phyloP scores from a whole-genome alignment of 2,888 invertebrate genomes.

The Torymus texanus region DNA sequence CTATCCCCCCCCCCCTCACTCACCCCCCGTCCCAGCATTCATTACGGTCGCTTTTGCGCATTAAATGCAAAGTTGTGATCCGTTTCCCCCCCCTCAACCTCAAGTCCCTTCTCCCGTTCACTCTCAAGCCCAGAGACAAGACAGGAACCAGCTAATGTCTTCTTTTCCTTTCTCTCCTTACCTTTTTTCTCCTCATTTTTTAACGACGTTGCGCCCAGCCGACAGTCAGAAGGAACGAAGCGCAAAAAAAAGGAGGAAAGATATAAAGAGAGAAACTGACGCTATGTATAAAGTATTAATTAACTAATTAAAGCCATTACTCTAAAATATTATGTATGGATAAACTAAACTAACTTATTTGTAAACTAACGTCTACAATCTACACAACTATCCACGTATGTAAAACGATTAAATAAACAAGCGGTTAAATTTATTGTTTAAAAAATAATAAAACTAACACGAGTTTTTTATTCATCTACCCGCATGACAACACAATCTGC shows the following conservation, averaged over 20 bases:
- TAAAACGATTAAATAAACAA: constrained; percentile 74
- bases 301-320: constrained; percentile 71
- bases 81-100: no score
- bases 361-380: constrained; percentile 74
- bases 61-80: no score
- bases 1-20: no score
- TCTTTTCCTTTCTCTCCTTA: constrained; percentile 10
- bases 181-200: constrained; percentile 23
- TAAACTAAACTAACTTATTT: constrained; percentile 73
- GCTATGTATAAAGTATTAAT: constrained; percentile 73
- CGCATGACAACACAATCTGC: background rate
- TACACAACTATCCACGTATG: constrained; percentile 72
- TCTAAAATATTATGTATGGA: constrained; percentile 69
- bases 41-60: no score
- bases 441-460: constrained; percentile 69
- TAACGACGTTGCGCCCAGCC: constrained; percentile 14
- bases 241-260: constrained; percentile 38
- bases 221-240: constrained; percentile 17
- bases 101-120: no score
- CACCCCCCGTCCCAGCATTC: no score
- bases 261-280: constrained; percentile 49
- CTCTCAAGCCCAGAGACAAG: background rate
- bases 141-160: background rate
- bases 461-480: background rate
- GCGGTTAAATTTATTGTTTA: constrained; percentile 75